Base-by-base conservation (phyloP, 2,797 vertebrate species). In the Glossophaga mutica region DNA sequence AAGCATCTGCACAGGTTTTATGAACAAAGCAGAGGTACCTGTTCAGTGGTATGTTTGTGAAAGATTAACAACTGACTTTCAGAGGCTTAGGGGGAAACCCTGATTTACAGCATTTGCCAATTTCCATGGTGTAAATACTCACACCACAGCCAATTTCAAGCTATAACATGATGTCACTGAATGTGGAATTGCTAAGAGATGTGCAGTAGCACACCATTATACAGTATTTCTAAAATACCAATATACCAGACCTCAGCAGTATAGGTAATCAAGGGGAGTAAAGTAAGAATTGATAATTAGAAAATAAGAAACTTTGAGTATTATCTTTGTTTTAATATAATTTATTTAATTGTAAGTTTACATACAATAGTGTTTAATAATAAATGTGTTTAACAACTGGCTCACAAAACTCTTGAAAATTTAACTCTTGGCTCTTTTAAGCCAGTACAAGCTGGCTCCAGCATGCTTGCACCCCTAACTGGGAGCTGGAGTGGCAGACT, bases 401-500 rank as follows among this genome's bases (percentile, higher is more conserved):
- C 73, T 87, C 42, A 90, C 24, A 50, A 65, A 96, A 92, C 77
- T 34, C 57, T 67, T 88, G 10, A 88, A 85, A 81, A 71, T 76
- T 77, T 62, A 77, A 26, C 24, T 39, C 34, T 26, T 29, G 42
- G 62, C 68, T 85, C 71, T 46, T 81, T 24, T 59, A 62, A n/a
- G 24, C 24, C 62, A n/a, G 55, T 21, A 55, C 10, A 57, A 68
- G 16, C 11, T 73, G 76, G 83, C 18, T 68, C 37, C 46, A 82
- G 39, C 39, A 34, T 9, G 9, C 39, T 39, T 39, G 39, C 39
- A 73, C 16, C 29, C 11, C 8, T 42, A 24, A 21, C 12, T 39
- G 21, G 39, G 5, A 50, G 32, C 9, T n/a, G 34, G 44, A 74
- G 50, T 0, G 5, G 71, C 37, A 84, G 85, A 70, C 7, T 76